Conservation (phyloP, 64 coral and sea anemone genomes). For the Astreopora myriophthalma region DNA sequence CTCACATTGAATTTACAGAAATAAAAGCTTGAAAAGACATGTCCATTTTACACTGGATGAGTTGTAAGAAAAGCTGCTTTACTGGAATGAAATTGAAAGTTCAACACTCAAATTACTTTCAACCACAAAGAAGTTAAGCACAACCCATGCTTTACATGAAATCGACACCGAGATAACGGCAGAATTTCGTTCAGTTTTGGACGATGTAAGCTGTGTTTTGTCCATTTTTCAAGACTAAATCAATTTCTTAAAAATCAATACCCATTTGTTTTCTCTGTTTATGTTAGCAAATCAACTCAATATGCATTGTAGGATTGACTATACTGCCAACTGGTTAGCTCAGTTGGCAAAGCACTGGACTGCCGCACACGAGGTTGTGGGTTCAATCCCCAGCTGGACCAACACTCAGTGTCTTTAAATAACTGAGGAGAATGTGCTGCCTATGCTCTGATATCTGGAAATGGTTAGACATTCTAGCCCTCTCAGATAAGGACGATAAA, state of each 20-base stretch:
- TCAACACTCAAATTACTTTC: not conserved
- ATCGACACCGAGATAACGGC: not conserved
- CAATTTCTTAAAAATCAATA: constrained; percentile 8
- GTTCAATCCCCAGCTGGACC: too few species aligned
- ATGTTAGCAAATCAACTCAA: constrained; percentile 11
- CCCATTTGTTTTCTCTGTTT: constrained; percentile 10
- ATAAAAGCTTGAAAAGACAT: constrained; percentile 24
- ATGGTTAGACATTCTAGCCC: too few species aligned
- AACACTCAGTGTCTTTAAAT: too few species aligned
- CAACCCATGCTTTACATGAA: not conserved
- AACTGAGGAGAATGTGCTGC: too few species aligned
- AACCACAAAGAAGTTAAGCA: not conserved
- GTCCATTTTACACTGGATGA: not conserved
- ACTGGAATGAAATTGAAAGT: not conserved
- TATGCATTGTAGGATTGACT: constrained; percentile 20
- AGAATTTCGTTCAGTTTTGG: not conserved
- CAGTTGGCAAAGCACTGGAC: too few species aligned
- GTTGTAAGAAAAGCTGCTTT: constrained; percentile 12
- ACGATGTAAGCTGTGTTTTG: not conserved
- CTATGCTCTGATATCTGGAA: too few species aligned
- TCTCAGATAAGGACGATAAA: too few species aligned
- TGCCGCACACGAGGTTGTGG: too few species aligned
- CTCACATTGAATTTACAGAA: constrained; percentile 21
- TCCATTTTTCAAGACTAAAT: not conserved
- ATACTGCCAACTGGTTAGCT: too few species aligned